Evolutionary conservation across 1,140 invertebrate genomes (phyloP).

Genomic region (Teleopsis dalmanni): DNA sequence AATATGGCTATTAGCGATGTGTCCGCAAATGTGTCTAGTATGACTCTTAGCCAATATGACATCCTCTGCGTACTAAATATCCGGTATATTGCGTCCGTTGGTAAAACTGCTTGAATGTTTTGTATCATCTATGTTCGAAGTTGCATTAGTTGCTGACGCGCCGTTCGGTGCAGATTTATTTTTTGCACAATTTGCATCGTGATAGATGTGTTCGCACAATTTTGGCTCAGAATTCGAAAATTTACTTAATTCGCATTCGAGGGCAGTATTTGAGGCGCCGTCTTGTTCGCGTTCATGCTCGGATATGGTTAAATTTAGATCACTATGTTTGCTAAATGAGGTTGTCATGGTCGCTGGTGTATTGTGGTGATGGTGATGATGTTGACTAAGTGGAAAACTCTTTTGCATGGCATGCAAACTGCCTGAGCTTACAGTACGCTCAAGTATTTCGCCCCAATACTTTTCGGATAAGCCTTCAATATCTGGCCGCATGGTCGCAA

Average conservation of each 20-base stretch:
- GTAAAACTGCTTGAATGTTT: background rate
- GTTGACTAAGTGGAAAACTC: constrained; percentile 28
- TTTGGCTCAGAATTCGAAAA: constrained; percentile 43
- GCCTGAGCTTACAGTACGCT: constrained; percentile 60
- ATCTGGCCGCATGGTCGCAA: constrained; percentile 47
- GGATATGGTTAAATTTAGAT: constrained; percentile 34
- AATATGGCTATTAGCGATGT: background rate
- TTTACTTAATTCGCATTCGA: constrained; percentile 26
- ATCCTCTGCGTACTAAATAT: constrained; percentile 44
- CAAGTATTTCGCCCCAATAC: constrained; percentile 68
- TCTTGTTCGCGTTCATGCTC: constrained; percentile 12
- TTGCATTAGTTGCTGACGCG: background rate
- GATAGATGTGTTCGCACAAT: constrained; percentile 37
- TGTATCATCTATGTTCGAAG: background rate
- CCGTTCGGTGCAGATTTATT: constrained; percentile 21
- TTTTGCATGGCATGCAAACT: constrained; percentile 60
- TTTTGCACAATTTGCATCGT: constrained; percentile 41
- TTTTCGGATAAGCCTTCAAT: constrained; percentile 65
- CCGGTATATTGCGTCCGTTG: constrained; percentile 32
- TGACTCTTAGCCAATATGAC: constrained; percentile 39
- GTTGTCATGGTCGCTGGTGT: constrained; percentile 25
- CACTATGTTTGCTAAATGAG: constrained; percentile 40
- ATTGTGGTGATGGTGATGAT: constrained; percentile 19
- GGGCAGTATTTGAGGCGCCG: constrained; percentile 1
- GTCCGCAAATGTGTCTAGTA: constrained; percentile 23